Evolutionary conservation across 2,888 invertebrate species (phyloP), one percentile per base, ranked within the genome.

Genomic region (Carabus problematicus): DNA sequence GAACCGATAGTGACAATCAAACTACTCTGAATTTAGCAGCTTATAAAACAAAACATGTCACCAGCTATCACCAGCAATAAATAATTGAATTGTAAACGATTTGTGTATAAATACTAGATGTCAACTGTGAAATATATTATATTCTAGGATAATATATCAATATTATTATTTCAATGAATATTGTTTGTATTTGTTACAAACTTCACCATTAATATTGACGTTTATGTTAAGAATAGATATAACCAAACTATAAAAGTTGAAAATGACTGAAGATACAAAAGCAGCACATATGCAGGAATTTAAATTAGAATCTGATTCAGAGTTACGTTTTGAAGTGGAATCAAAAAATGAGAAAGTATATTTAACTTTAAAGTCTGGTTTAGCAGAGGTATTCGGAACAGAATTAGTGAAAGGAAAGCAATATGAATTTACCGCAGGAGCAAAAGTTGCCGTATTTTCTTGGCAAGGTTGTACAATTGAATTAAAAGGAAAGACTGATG

Each of bases 351-450:
- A 93, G 78, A 94, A 92, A 84, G 92, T 93, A 1, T 87, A 87
- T 69, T 84, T 94, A 70, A 92, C 92, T 91, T 84, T 99, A 71
- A 90, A 93, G 78, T 90, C 88, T 76, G 98, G 98, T 0, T 88
- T 91, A 76, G 98, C 97, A 0, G 99, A 99, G 84, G 88, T 98
- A 52, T 99, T 98, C 83, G 99, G 98, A 0, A 95, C 97, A 0
- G 98, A 98, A 82, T 79, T 99, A 70, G 94, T 96, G 0, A 93
- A 93, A 82, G 94, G 94, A 63, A 97, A 95, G 81, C 89, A 91
- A 0, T 97, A 98, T 80, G 91, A 91, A 75, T 98, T 98, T 80
- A 87, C 87, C 8, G 87, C 92, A 2, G 96, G 97, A 0, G 92
- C 97, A 1, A 98, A 98, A 84, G 91, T 97, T 8, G 98, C 98